Evolutionary conservation across 2,113 vertebrate species (phyloP), one percentile per base, ranked within the genome.

Genomic region (Menura novaehollandiae): DNA sequence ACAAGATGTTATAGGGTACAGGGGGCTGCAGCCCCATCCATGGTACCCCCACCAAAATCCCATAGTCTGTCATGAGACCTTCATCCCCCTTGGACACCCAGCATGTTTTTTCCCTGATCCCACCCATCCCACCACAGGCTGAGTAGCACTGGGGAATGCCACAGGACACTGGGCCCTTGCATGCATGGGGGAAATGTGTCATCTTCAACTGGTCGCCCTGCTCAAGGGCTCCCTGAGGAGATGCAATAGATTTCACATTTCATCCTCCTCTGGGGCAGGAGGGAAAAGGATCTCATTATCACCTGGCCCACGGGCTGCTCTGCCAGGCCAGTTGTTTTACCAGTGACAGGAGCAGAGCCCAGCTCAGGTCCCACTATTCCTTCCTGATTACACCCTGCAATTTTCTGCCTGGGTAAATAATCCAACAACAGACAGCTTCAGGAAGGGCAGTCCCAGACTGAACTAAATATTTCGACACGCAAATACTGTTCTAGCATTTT

Each of bases 401-500:
- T 89, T 87, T 72, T 79, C 58, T 47, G 19, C 88, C 58, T 59
- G 23, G 58, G 39, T 76, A 85, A 88, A 88, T 75, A 92, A 82
- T 64, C 71, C 39, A 44, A 79, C 53, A 44, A 2, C 1, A 1
- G 44, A 2, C 1, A 1, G 44, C 82, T 58, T 60, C 88, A 86
- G 94, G 85, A 85, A 88, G 66, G 77, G 93, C 79, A n/a, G 88
- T 79, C 20, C 78, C 62, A 73, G 24, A 14, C 62, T 62, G 62
- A 60, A 64, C 35, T 60, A 46, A 88, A 60, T 93, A 72, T 47
- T 91, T 91, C 77, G 69, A 3, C 39, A 71, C 62, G 77, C 18
- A 85, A 84, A 78, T 27, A 63, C 3, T 35, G 39, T n/a, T 59
- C 69, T 20, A n/a, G 64, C 46, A 46, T 91, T 94, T 92, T 66